Base-by-base conservation (phyloP, 2,797 vertebrate genomes). In the Chromobotia macracanthus region DNA sequence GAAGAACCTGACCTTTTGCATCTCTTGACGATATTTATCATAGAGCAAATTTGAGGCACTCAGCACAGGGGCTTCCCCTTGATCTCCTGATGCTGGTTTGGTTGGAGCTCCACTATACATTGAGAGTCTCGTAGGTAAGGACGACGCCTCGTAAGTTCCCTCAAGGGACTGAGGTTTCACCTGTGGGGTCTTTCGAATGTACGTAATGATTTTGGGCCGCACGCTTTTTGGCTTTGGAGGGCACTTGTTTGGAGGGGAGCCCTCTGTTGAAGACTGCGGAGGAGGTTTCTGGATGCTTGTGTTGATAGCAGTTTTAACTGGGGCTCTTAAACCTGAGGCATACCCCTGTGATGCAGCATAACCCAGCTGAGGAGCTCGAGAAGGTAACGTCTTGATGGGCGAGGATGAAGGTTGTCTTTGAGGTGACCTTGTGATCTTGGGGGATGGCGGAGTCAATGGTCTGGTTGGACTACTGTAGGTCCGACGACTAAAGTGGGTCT, bases 191-290 rank as follows among this genome's bases (percentile, higher is more conserved):
- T 97, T 97, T 18, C 98, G 91, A 58, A 99, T 94, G n/a, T 96
- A 99, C 0, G 98, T 99, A 69, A 99, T 99, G 85, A 99, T 99
- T 92, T 98, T 99, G 66, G 98, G 98, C 5, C 98, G 95, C 70
- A 98, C 96, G 0, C 95, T 96, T 90, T 99, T 99, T 77, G 97
- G 96, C 82, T 97, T 98, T 1, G 94, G 93, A 16, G 77, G 81
- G 13, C 89, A 90, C 87, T 92, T 94, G 46, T 95, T 91, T 31
- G 92, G 93, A 44, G 89, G 88, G 4, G 90, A 91, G 79, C 84
- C 96, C 89, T 16, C 89, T 31, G 48, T 89, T 80, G 84, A 92
- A 76, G 91, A 93, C 60, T 95, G 92, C 80, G 94, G 83, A 87
- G 94, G 92, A 61, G 95, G 92, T 91, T 96, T 98, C 48, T 95